phyloP scores from a whole-genome alignment of 2,113 vertebrate species.

The Pelecanoides urinatrix region DNA sequence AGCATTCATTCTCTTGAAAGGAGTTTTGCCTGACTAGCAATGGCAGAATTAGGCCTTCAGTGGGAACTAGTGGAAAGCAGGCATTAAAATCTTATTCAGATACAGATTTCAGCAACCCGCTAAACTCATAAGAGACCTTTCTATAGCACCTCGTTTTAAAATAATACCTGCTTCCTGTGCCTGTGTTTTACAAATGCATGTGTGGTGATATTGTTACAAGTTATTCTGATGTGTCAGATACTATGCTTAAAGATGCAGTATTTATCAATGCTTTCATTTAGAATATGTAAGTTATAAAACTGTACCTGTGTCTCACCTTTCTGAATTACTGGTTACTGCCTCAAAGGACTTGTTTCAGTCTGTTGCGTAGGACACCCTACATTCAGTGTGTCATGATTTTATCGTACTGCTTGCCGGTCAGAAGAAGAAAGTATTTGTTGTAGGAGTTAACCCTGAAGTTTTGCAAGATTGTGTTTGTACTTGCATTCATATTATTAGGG shows the following conservation, averaged over 20 bases:
- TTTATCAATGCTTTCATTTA: neutral
- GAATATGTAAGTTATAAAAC: neutral
- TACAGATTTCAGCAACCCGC: neutral
- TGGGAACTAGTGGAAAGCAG: neutral
- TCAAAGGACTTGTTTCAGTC: neutral
- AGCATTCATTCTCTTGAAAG: neutral
- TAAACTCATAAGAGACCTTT: neutral
- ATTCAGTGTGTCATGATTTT: neutral
- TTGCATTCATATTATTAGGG: neutral
- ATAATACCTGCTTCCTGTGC: neutral
- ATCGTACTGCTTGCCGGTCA: fast-evolving
- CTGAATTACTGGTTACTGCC: neutral
- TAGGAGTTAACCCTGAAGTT: neutral
- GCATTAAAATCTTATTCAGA: neutral
- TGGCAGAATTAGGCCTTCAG: neutral
- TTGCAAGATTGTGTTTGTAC: neutral
- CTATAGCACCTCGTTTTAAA: neutral
- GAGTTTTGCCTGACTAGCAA: neutral
- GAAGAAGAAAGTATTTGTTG: neutral
- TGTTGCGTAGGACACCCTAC: neutral
- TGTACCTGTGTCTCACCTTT: neutral
- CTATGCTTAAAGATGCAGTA: neutral
- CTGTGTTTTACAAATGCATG: neutral
- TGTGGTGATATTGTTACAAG: neutral
- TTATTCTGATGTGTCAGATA: neutral